Evolutionary conservation across 2,797 vertebrate genomes (phyloP).

Genomic region (Zenarchopterus dispar): DNA sequence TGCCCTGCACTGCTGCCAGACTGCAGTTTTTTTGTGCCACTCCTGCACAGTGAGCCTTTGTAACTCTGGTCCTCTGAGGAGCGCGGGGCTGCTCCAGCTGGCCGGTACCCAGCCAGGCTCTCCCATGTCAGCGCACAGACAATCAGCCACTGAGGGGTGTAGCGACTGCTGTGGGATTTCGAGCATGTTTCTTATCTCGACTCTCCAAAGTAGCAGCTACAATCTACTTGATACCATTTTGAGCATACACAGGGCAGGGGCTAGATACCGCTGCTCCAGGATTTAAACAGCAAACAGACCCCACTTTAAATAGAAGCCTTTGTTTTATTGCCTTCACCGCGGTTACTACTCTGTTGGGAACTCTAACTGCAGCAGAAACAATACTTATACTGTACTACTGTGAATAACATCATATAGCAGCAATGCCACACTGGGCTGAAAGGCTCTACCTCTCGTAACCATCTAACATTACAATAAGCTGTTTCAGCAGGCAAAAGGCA

Average conservation of each 20-base stretch:
- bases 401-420: constrained; percentile 42
- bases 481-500: not conserved
- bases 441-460: not conserved
- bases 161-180: constrained; percentile 36
- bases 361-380: constrained; percentile 67
- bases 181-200: constrained; percentile 22
- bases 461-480: no score
- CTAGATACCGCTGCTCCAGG: constrained; percentile 44
- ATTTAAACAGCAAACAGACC: constrained; percentile 66
- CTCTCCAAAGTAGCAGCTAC: constrained; percentile 50
- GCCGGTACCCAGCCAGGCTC: constrained; percentile 50
- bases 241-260: constrained; percentile 45
- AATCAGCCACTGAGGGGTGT: constrained; percentile 36
- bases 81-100: constrained; percentile 61
- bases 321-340: constrained; percentile 69
- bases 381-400: constrained; percentile 65
- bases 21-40: constrained; percentile 54
- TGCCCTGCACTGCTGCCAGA: constrained; percentile 66
- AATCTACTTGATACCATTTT: constrained; percentile 51
- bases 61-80: constrained; percentile 59
- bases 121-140: constrained; percentile 58
- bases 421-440: constrained; percentile 27
- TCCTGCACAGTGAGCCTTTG: constrained; percentile 72
- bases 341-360: constrained; percentile 69
- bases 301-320: constrained; percentile 64